phyloP scores from a whole-genome alignment of 2,888 invertebrate species.

The Cremastobaeus sp. region DNA sequence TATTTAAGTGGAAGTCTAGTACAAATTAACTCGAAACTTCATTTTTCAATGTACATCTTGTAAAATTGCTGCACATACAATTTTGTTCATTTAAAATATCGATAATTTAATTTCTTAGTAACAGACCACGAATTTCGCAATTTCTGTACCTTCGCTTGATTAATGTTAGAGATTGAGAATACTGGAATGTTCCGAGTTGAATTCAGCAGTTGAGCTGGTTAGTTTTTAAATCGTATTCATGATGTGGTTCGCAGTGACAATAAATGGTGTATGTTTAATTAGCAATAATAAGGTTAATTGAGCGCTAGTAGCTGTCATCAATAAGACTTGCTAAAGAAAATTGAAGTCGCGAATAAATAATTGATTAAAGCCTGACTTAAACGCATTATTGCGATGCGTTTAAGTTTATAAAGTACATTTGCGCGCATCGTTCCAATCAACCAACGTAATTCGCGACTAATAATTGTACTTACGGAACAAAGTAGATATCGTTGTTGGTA shows the following conservation, averaged over 20 bases:
- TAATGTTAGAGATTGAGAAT: slow-evolving; percentile 1
- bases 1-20: too few relatives aligned
- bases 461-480: slow-evolving; percentile 44
- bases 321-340: slow-evolving; percentile 54
- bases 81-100: too few relatives aligned
- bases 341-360: slow-evolving; percentile 60
- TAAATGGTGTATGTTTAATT: slow-evolving; percentile 61
- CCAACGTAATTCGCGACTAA: slow-evolving; percentile 43
- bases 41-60: too few relatives aligned
- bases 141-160: slow-evolving; percentile 9
- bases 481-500: slow-evolving; percentile 40
- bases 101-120: too few relatives aligned
- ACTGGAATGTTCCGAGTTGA: slow-evolving; percentile 15
- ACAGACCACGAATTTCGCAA: too few relatives aligned
- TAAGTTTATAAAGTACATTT: slow-evolving; percentile 52
- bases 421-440: slow-evolving; percentile 55
- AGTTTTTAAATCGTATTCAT: slow-evolving; percentile 49
- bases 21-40: too few relatives aligned
- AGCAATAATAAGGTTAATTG: slow-evolving; percentile 61
- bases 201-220: slow-evolving; percentile 15
- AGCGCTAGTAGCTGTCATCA: slow-evolving; percentile 59
- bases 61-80: too few relatives aligned
- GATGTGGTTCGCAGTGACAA: slow-evolving; percentile 56
- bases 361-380: slow-evolving; percentile 35
- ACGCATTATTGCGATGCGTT: slow-evolving; percentile 53